Conservation (phyloP, 1,140 invertebrate genomes). For the Hyles vespertilio region DNA sequence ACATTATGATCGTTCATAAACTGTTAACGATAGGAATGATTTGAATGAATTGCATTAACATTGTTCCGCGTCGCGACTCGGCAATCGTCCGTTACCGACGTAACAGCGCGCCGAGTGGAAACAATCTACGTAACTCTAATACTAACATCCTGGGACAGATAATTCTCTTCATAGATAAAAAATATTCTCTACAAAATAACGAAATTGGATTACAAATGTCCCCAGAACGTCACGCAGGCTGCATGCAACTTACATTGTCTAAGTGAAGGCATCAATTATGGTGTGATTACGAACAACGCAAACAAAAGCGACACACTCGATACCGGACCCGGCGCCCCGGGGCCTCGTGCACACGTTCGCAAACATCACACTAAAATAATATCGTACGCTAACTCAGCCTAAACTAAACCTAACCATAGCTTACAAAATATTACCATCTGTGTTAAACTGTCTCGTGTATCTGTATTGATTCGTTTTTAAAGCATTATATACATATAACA, state of each 20-base stretch:
- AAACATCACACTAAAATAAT: conserved; percentile 59
- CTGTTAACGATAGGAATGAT: conserved; percentile 61
- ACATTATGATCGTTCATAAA: conserved; percentile 30
- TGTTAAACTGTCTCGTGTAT: too few relatives aligned
- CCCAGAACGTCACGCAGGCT: conserved; percentile 22
- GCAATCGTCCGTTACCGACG: conserved; percentile 28
- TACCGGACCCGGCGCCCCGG: conserved; percentile 12
- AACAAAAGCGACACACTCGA: conserved; percentile 45
- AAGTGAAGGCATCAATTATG: conserved; percentile 61
- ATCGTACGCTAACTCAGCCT: conserved; percentile 56
- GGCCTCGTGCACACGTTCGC: conserved; percentile 39
- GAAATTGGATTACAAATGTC: conserved; percentile 7
- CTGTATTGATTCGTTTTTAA: conserved; percentile 24
- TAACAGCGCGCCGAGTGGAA: conserved; percentile 31
- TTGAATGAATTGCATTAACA: conserved; percentile 45
- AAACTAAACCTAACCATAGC: conserved; percentile 61
- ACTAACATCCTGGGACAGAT: conserved; percentile 9
- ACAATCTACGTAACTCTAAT: neutral
- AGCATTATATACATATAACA: conserved; percentile 73
- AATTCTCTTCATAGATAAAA: conserved; percentile 30
- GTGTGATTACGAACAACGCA: conserved; percentile 43
- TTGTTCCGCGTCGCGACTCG: conserved; percentile 4
- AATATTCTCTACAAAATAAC: conserved; percentile 20
- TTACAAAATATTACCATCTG: conserved; percentile 28
- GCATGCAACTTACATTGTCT: conserved; percentile 43